phyloP scores from a whole-genome alignment of 2,797 vertebrate species.

The Ctenosaura bakeri region DNA sequence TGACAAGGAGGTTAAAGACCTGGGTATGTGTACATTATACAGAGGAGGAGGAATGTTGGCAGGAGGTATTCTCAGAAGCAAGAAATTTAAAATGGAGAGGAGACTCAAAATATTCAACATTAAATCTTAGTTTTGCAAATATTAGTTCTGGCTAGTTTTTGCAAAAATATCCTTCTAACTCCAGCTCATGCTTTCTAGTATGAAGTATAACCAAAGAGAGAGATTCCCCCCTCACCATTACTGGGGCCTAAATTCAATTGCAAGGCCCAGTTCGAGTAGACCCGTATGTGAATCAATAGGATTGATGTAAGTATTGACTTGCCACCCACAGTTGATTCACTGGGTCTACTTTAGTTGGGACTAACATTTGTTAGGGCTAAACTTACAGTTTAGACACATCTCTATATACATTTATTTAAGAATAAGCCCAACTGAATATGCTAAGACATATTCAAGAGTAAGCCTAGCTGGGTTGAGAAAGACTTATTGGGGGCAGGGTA shows the following conservation, averaged over 20 bases:
- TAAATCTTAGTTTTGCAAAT: conserved; percentile 62
- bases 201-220: conserved; percentile 53
- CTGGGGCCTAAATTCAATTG: background rate
- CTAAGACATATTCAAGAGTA: background rate
- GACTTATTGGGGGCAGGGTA: conserved; percentile 46
- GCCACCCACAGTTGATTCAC: no score
- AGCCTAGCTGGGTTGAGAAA: background rate
- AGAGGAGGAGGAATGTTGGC: conserved; percentile 69
- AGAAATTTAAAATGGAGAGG: conserved; percentile 57
- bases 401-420: background rate
- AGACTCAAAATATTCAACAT: conserved; percentile 49
- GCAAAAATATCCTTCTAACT: conserved; percentile 60
- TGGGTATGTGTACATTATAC: conserved; percentile 63
- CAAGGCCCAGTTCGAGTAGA: no score
- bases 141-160: conserved; percentile 57
- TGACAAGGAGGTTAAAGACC: conserved; percentile 73
- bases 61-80: conserved; percentile 58
- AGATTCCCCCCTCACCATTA: background rate
- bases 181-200: conserved; percentile 62
- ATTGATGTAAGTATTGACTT: no score
- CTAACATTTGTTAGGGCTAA: conserved; percentile 20
- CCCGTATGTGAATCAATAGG: no score
- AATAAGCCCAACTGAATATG: background rate
- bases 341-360: conserved; percentile 52
- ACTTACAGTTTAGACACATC: background rate